A percentile compares a stretch with the other conserved stretches of the same genome.
phyloP scores from a whole-genome alignment of 2,888 invertebrate genomes.

The Zhengitettix transpicula region DNA sequence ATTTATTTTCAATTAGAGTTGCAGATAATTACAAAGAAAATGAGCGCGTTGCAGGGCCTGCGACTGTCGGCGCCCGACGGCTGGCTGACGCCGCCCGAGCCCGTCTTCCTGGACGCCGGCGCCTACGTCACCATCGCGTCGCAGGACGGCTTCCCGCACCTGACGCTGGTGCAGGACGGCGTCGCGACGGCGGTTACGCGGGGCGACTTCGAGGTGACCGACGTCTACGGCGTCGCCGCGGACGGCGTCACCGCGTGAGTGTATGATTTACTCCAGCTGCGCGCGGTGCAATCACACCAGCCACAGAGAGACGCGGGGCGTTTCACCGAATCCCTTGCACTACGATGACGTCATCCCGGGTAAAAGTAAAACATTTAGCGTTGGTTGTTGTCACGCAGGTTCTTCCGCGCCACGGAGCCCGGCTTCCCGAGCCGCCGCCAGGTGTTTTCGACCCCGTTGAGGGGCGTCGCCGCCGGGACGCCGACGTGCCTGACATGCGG shows the following conservation, averaged over 20 bases:
- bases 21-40: too few relatives aligned
- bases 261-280: neutral
- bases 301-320: too few relatives aligned
- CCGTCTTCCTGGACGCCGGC: constrained; percentile 31
- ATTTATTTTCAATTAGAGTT: too few relatives aligned
- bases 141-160: constrained; percentile 22
- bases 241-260: constrained; percentile 36
- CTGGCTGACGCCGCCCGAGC: constrained; percentile 44
- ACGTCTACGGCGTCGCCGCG: constrained; percentile 45
- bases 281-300: neutral
- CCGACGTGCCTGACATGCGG: constrained; percentile 53
- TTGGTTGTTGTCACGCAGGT: constrained; percentile 38
- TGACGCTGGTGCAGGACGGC: constrained; percentile 16
- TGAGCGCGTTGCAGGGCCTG: constrained; percentile 23
- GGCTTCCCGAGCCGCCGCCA: neutral
- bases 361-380: too few relatives aligned
- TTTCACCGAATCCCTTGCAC: too few relatives aligned
- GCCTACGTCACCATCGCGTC: constrained; percentile 26
- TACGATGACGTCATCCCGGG: too few relatives aligned
- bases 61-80: constrained; percentile 43
- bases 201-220: constrained; percentile 40
- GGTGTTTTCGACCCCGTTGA: neutral
- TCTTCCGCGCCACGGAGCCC: constrained; percentile 42
- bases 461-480: constrained; percentile 7
- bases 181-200: constrained; percentile 31